Base-by-base conservation (phyloP, 2,113 vertebrate genomes). In the Aptenodytes patagonicus region DNA sequence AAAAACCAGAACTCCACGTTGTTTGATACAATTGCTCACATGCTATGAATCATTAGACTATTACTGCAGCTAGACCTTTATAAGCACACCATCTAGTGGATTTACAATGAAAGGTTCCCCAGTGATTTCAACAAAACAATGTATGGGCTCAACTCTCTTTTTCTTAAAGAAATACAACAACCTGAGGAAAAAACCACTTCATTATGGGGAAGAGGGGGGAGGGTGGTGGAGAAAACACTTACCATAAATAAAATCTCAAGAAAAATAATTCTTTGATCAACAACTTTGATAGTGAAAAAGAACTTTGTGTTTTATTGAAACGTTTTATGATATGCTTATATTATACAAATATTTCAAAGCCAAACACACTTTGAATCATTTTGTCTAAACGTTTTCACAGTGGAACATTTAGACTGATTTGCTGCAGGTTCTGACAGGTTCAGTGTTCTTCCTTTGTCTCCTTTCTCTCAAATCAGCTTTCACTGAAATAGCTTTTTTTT, bases 311-410 rank as follows among this genome's bases (percentile, higher is more conserved):
- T 83, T 79, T 66, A 83, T 29, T 83, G 70, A 76, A 88, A 60
- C 24, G 42, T 57, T 88, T 94, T 64, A 71, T 47, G 25, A 84
- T 34, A 40, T 14, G 18, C 32, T 66, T 81, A 11, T 15, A 42
- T 80, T 77, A 52, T 9, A 82, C 29, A 89, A 92, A 89, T 44
- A 84, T 60, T 94, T 85, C 44, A 85, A 82, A 93, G 78, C 34
- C 36, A 93, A 87, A 70, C 18, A 75, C 7, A 79, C 44, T 75
- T 51, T 29, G 46, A 90, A 81, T 46, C 3, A 66, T 42, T 81
- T 91, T 87, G 38, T 70, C 57, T 75, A 81, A 68, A 87, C 0
- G 2, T 78, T 95, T 92, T 84, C 18, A n/a, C 24, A 75, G 38
- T 24, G 55, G 25, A 92, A 94, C 44, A 57, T 60, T 92, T 64